Evolutionary conservation across 2,113 vertebrate genomes (phyloP).

Genomic region (Drymodes brunneopygia): DNA sequence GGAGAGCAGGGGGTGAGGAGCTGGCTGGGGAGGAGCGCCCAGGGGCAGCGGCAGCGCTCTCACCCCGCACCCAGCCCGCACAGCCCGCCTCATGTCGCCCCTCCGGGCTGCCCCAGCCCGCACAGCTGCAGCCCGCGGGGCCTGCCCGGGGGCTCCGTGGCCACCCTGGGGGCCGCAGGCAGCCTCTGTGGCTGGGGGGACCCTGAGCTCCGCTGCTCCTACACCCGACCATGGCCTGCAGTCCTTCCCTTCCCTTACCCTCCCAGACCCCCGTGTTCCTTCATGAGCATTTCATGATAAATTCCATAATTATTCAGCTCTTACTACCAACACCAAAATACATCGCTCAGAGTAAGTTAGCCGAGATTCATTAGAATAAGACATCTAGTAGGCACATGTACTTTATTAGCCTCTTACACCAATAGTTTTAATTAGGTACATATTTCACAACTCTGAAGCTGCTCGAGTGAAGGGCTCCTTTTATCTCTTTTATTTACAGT

Average conservation of each 20-base stretch:
- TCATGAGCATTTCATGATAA: conserved; percentile 89
- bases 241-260: neutral
- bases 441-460: conserved; percentile 94
- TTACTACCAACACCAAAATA: conserved; percentile 86
- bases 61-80: fast-evolving
- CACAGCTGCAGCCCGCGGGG: neutral
- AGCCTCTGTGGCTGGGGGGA: neutral
- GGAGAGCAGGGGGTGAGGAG: neutral
- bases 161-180: fast-evolving
- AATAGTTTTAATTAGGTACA: conserved; percentile 98
- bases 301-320: conserved; percentile 94
- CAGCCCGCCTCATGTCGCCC: fast-evolving
- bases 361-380: conserved; percentile 93
- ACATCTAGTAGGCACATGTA: conserved; percentile 91
- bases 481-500: conserved; percentile 90
- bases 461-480: conserved; percentile 87
- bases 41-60: neutral
- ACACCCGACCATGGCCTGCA: fast-evolving
- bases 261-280: conserved; percentile 80
- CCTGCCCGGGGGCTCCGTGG: neutral
- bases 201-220: neutral
- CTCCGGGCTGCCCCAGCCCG: neutral
- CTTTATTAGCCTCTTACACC: conserved; percentile 98
- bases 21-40: neutral
- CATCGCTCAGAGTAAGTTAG: conserved; percentile 99